These are phyloP conservation scores for Xiphophorus maculatus DNA, from an alignment of 2,113 vertebrate genomes.

Conservation along the genomic window DNA sequence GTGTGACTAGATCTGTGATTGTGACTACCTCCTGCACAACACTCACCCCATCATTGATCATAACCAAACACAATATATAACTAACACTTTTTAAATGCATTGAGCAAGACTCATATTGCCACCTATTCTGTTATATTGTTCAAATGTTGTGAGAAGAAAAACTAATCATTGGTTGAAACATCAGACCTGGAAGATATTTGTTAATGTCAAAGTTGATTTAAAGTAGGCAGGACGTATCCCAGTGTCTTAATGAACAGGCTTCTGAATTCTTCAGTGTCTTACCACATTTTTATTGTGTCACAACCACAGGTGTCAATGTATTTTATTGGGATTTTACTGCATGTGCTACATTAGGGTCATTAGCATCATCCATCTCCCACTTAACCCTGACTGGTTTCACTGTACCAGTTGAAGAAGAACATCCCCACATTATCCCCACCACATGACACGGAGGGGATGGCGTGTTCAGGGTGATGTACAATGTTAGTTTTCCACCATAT, in stretches of 20 bases:
- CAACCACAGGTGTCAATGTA: background rate
- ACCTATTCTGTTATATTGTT: background rate
- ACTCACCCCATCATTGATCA: constrained; percentile 3
- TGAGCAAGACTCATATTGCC: background rate
- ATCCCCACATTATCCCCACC: too few species aligned
- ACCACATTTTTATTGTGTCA: background rate
- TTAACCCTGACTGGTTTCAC: background rate
- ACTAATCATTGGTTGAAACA: too few species aligned
- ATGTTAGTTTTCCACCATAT: background rate
- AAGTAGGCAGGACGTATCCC: background rate
- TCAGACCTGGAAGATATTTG: too few species aligned
- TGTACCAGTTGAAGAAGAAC: background rate
- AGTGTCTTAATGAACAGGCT: background rate
- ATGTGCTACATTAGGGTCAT: background rate
- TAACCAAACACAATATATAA: constrained; percentile 15
- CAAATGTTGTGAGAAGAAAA: background rate
- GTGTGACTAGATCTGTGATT: constrained; percentile 29
- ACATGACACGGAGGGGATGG: background rate
- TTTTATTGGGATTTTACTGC: background rate
- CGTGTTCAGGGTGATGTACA: background rate
- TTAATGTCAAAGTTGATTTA: background rate
- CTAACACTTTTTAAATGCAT: constrained; percentile 32
- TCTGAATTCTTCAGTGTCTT: background rate
- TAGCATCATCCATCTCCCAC: background rate
- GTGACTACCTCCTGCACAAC: constrained; percentile 33